These are phyloP conservation scores for Scomberomorus guttatus DNA, from an alignment of 2,797 vertebrate genomes.

Conservation along the genomic window DNA sequence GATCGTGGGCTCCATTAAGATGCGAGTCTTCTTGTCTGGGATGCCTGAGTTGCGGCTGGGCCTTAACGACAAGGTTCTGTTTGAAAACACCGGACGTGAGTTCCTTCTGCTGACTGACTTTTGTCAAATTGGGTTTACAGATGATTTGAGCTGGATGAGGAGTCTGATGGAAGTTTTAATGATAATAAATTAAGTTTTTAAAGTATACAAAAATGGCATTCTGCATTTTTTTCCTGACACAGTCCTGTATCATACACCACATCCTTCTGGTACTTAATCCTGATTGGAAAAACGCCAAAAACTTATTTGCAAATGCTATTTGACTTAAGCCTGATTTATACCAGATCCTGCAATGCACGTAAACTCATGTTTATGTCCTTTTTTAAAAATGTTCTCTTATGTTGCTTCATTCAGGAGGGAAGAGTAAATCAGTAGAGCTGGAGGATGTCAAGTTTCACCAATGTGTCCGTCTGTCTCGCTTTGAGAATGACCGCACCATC, in stretches of 20 bases:
- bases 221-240: not conserved
- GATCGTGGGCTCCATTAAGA: conserved; percentile 98
- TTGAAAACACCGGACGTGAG: conserved; percentile 99
- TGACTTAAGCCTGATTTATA: not conserved
- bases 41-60: conserved; percentile 98
- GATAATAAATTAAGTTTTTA: not conserved
- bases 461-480: conserved; percentile 95
- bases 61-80: conserved; percentile 98
- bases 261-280: not conserved
- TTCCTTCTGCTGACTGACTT: conserved; percentile 55
- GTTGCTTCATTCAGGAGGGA: conserved; percentile 86
- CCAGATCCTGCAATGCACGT: not conserved
- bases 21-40: conserved; percentile 97
- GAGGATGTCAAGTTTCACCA: conserved; percentile 97
- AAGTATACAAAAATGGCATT: not conserved
- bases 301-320: not conserved
- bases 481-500: conserved; percentile 96
- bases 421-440: conserved; percentile 95
- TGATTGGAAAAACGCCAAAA: not conserved
- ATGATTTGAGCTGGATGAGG: not conserved
- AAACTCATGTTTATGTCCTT: not conserved
- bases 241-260: not conserved
- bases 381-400: not conserved
- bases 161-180: not conserved
- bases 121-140: not conserved